Conservation (phyloP, 64 coral and sea anemone species). For the Platygyra sinensis region DNA sequence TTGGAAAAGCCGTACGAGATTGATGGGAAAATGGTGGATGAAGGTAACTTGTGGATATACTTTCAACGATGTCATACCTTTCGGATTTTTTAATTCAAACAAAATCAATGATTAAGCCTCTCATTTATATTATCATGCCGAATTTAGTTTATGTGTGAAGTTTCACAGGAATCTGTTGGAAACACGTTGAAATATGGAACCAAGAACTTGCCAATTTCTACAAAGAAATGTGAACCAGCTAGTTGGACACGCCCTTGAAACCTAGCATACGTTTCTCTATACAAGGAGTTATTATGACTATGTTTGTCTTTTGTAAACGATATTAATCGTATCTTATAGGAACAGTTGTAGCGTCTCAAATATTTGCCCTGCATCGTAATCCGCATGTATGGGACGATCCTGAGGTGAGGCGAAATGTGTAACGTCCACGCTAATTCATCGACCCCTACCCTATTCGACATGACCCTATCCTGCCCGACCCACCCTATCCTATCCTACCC, state of each 20-base stretch:
- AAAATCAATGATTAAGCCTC: no score
- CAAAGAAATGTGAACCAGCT: no score
- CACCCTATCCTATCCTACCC: neutral
- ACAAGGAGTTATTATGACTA: neutral
- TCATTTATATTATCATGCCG: no score
- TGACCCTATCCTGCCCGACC: neutral
- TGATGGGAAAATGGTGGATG: constrained; percentile 49
- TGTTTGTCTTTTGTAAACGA: neutral
- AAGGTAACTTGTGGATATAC: constrained; percentile 31
- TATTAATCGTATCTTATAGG: constrained; percentile 1
- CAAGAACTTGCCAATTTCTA: no score
- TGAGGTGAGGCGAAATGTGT: neutral
- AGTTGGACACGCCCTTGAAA: no score
- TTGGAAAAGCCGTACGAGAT: constrained; percentile 58
- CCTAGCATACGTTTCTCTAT: neutral
- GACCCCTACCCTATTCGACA: neutral
- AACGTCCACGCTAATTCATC: no score
- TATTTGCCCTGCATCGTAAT: constrained; percentile 57
- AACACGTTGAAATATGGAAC: no score
- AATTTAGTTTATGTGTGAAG: no score
- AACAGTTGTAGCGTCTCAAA: constrained; percentile 27
- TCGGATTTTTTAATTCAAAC: no score
- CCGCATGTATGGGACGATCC: constrained; percentile 58
- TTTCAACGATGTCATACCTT: no score
- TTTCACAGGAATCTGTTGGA: no score